phyloP scores from a whole-genome alignment of 2,113 vertebrate genomes.

The Syngnathus floridae region DNA sequence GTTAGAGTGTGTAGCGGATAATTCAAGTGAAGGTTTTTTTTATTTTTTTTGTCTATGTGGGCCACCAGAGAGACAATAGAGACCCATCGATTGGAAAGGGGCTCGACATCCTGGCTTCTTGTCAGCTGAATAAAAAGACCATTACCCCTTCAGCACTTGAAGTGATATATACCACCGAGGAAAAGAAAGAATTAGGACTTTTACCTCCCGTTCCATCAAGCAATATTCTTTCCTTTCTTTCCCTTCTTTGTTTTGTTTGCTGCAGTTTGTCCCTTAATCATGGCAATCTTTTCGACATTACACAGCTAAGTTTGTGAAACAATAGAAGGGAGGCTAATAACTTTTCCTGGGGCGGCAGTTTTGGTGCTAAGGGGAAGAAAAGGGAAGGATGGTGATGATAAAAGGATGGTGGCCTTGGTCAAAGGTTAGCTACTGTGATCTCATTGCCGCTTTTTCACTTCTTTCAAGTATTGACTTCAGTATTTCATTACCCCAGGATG shows the following conservation, averaged over 20 bases:
- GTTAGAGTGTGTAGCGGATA: slow-evolving; percentile 75
- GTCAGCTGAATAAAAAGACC: slow-evolving; percentile 72
- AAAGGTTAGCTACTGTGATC: slow-evolving; percentile 78
- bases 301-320: slow-evolving; percentile 68
- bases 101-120: slow-evolving; percentile 71
- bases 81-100: slow-evolving; percentile 74
- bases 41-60: slow-evolving; percentile 60
- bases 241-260: slow-evolving; percentile 44
- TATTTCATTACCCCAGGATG: slow-evolving; percentile 74
- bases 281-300: slow-evolving; percentile 76
- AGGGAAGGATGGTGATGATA: slow-evolving; percentile 69
- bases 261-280: slow-evolving; percentile 69
- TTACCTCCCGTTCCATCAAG: slow-evolving; percentile 70
- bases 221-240: slow-evolving; percentile 39
- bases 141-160: slow-evolving; percentile 67
- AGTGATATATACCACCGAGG: slow-evolving; percentile 66
- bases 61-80: slow-evolving; percentile 72
- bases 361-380: slow-evolving; percentile 65
- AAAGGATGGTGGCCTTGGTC: slow-evolving; percentile 74
- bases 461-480: slow-evolving; percentile 70
- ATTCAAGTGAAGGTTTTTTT: slow-evolving; percentile 66
- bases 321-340: slow-evolving; percentile 72
- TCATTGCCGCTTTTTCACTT: slow-evolving; percentile 69
- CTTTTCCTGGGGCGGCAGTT: slow-evolving; percentile 65
- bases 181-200: slow-evolving; percentile 67